A percentile compares a stretch with the other conserved stretches of the same genome.
Conservation (phyloP, 64 coral and sea anemone species). For the Stylophora pistillata region DNA sequence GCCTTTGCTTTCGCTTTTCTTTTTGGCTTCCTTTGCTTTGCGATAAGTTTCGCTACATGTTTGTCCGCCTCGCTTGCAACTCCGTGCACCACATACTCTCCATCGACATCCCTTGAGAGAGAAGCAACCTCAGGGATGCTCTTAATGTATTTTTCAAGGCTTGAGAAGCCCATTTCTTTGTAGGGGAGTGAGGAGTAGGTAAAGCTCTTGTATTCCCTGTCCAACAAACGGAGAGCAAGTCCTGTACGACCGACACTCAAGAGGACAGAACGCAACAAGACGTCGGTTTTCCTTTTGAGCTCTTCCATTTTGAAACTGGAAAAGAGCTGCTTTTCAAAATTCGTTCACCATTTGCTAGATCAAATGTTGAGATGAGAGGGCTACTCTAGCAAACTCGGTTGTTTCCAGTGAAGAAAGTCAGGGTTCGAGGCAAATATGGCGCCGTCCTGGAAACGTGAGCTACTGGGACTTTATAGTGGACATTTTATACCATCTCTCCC, state of each 20-base stretch:
- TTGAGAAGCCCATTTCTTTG: constrained; percentile 69
- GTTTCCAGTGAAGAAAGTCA: background rate
- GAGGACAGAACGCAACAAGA: constrained; percentile 87
- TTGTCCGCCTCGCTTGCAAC: constrained; percentile 81
- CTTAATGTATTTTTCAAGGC: constrained; percentile 70
- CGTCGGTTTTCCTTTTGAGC: constrained; percentile 82
- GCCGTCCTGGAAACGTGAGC: background rate
- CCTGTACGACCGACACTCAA: constrained; percentile 80
- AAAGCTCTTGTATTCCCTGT: constrained; percentile 71
- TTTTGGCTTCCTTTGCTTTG: constrained; percentile 92
- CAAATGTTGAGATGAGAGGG: background rate
- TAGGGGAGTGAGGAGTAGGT: constrained; percentile 69
- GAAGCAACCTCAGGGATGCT: constrained; percentile 79
- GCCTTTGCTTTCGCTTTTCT: constrained; percentile 47
- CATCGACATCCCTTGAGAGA: constrained; percentile 59
- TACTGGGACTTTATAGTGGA: background rate
- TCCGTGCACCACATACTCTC: constrained; percentile 77
- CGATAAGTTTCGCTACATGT: constrained; percentile 91
- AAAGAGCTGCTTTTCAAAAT: background rate
- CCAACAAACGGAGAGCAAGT: constrained; percentile 49
- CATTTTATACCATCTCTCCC: background rate
- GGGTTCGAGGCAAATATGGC: constrained; percentile 1
- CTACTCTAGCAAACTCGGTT: background rate
- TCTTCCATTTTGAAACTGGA: constrained; percentile 66
- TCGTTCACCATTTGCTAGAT: background rate